Evolutionary conservation across 2,888 invertebrate genomes (phyloP).

Genomic region (Andrena fulva): DNA sequence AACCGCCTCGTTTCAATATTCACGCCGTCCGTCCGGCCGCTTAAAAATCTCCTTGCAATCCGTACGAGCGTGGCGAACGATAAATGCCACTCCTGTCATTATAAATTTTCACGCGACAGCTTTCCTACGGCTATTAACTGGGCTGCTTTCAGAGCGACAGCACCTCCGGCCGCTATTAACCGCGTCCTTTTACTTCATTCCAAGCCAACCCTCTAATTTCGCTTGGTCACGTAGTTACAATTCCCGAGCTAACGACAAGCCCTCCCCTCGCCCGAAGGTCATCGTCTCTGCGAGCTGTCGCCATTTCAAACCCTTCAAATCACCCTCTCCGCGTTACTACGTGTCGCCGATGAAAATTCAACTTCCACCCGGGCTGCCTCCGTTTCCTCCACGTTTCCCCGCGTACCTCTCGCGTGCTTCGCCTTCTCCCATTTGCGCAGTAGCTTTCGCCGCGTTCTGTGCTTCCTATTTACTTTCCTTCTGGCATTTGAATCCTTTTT

Average conservation of each 20-base stretch:
- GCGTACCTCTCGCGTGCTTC: not conserved
- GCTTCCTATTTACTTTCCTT: not conserved
- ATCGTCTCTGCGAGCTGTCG: conserved; percentile 31
- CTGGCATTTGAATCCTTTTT: not conserved
- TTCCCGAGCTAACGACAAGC: conserved; percentile 36
- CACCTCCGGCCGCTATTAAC: conserved; percentile 50
- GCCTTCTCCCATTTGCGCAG: not conserved
- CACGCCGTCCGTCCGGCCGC: not conserved
- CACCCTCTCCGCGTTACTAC: not conserved
- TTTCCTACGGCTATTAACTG: conserved; percentile 55
- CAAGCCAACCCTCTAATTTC: conserved; percentile 56
- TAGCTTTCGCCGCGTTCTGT: not conserved
- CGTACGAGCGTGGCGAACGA: not conserved
- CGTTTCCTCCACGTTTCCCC: not conserved
- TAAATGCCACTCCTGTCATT: conserved; percentile 48
- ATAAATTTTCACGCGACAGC: conserved; percentile 59
- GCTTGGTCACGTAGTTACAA: conserved; percentile 58
- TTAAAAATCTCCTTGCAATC: conserved; percentile 29
- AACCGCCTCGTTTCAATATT: conserved; percentile 35
- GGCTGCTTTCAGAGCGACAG: conserved; percentile 47
- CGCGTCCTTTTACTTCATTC: conserved; percentile 54
- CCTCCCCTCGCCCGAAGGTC: conserved; percentile 23
- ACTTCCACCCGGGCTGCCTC: not conserved
- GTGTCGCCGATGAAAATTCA: conserved; percentile 29
- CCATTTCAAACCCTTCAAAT: conserved; percentile 18